phyloP scores from a whole-genome alignment of 2,113 vertebrate species.

The Sinocyclocheilus grahami region DNA sequence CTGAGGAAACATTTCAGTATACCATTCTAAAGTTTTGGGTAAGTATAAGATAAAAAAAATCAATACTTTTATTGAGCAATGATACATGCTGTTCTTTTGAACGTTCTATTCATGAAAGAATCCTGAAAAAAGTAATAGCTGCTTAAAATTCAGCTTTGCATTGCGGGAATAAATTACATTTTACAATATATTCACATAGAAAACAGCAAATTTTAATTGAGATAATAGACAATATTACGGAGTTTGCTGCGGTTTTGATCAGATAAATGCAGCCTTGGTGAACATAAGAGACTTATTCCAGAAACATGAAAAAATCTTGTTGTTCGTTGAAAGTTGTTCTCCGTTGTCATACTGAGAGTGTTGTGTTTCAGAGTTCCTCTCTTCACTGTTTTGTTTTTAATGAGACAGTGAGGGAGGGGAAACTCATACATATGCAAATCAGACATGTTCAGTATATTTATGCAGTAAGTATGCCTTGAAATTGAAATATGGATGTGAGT shows the following conservation, averaged over 20 bases:
- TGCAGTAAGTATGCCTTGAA: neutral
- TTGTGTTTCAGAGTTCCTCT: neutral
- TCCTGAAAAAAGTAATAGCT: neutral
- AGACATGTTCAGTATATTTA: neutral
- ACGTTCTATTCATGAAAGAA: neutral
- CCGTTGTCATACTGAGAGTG: neutral
- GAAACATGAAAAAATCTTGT: neutral
- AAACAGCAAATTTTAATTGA: too few relatives aligned
- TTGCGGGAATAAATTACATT: too few relatives aligned
- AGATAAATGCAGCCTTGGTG: neutral
- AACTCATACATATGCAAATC: constrained; percentile 2
- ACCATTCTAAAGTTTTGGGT: neutral
- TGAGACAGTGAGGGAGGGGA: neutral
- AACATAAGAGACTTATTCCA: neutral
- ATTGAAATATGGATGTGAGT: neutral
- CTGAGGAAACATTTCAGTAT: neutral
- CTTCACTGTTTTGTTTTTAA: neutral
- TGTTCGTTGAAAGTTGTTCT: neutral
- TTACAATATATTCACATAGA: too few relatives aligned
- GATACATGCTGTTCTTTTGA: neutral
- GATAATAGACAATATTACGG: neutral
- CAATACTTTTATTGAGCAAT: neutral
- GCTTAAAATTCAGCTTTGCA: too few relatives aligned
- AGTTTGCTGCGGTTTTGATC: neutral
- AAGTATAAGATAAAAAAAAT: neutral